phyloP scores from a whole-genome alignment of 2,113 vertebrate species.

The Tamias sibiricus region DNA sequence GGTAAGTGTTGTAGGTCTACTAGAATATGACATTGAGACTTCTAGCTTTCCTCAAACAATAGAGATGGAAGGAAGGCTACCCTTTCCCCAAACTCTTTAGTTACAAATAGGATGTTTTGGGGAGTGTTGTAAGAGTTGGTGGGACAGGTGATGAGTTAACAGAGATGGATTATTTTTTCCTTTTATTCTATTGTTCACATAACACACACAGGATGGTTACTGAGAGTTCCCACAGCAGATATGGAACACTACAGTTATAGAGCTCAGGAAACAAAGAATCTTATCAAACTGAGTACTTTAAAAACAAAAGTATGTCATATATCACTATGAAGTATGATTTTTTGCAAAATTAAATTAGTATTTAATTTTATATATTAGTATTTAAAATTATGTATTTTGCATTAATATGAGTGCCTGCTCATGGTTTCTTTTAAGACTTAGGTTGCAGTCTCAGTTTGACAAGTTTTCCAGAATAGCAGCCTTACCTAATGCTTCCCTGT shows the following conservation, averaged over 20 bases:
- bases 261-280: neutral
- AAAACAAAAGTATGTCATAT: neutral
- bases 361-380: no score
- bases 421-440: neutral
- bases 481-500: neutral
- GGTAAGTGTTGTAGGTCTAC: neutral
- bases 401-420: no score
- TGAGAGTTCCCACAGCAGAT: neutral
- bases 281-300: neutral
- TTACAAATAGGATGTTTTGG: neutral
- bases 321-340: neutral
- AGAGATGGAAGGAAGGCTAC: neutral
- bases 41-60: neutral
- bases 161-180: neutral
- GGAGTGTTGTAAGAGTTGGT: rapidly evolving
- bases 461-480: neutral
- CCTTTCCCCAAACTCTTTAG: neutral
- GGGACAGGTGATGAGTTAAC: neutral
- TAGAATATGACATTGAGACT: neutral
- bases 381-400: neutral
- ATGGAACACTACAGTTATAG: neutral
- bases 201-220: neutral
- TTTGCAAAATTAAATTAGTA: neutral
- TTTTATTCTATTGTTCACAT: neutral
- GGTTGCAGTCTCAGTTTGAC: no score